Evolutionary conservation across 2,888 invertebrate species (phyloP).

Genomic region (Cantharis lateralis): DNA sequence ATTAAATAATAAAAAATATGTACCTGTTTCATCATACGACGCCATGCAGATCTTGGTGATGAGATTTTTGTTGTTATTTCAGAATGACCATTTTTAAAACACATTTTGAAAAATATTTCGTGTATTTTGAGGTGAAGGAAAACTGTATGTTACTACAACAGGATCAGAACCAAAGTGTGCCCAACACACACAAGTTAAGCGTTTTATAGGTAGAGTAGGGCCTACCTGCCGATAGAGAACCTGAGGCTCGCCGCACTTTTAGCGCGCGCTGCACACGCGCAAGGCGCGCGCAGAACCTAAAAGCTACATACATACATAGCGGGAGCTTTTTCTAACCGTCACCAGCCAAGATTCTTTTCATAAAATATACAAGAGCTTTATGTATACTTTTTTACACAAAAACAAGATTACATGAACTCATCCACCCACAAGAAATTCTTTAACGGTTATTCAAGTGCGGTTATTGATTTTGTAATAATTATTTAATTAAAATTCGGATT

Average conservation of each 20-base stretch:
- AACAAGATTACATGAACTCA: background rate
- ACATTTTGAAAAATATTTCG: slow-evolving; percentile 54
- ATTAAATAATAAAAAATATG: slow-evolving; percentile 35
- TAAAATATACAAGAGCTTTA: background rate
- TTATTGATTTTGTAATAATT: background rate
- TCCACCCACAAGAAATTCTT: background rate
- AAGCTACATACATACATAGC: slow-evolving; percentile 9
- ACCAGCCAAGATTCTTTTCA: slow-evolving; percentile 2
- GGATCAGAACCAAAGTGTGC: slow-evolving; percentile 43
- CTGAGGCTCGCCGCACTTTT: slow-evolving; percentile 33
- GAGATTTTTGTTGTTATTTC: slow-evolving; percentile 48
- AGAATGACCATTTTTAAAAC: slow-evolving; percentile 59
- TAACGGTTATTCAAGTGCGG: background rate
- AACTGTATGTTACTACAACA: slow-evolving; percentile 12
- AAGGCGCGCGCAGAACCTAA: slow-evolving; percentile 44
- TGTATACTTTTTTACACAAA: background rate
- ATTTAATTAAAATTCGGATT: background rate
- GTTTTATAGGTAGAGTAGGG: slow-evolving; percentile 44
- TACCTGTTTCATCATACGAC: slow-evolving; percentile 64
- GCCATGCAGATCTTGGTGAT: slow-evolving; percentile 61
- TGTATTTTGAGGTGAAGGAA: background rate
- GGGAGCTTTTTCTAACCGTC: slow-evolving; percentile 10
- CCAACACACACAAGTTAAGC: slow-evolving; percentile 41
- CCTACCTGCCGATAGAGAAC: slow-evolving; percentile 24
- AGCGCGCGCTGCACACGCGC: slow-evolving; percentile 56